Evolutionary conservation across 2,888 invertebrate species (phyloP).

Genomic region (Hipparchia semele): DNA sequence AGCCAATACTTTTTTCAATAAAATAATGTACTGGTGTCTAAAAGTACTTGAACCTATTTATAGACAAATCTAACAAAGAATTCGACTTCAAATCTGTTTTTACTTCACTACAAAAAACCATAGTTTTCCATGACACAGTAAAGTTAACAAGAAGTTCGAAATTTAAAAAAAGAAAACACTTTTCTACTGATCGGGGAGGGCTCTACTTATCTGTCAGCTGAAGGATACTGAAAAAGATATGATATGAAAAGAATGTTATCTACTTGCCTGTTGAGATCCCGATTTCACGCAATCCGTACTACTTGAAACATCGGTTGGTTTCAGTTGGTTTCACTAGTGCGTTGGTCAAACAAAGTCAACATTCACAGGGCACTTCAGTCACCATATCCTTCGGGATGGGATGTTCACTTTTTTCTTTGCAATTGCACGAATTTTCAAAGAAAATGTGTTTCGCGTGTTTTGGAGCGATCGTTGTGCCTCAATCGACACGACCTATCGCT

Average conservation of each 20-base stretch:
- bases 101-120: constrained; percentile 8
- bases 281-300: constrained; percentile 73
- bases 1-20: neutral
- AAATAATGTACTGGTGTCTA: neutral
- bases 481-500: constrained; percentile 79
- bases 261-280: constrained; percentile 56
- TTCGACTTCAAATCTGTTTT: neutral
- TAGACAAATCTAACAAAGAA: neutral
- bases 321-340: constrained; percentile 73
- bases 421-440: constrained; percentile 81
- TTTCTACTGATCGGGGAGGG: constrained; percentile 2
- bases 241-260: constrained; percentile 42
- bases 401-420: constrained; percentile 71
- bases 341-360: constrained; percentile 65
- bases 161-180: neutral
- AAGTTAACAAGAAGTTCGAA: constrained; percentile 16
- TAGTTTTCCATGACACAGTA: constrained; percentile 19
- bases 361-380: constrained; percentile 75
- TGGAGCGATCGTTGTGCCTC: constrained; percentile 78
- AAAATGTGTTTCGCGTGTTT: constrained; percentile 68
- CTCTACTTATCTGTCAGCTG: constrained; percentile 20
- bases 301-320: constrained; percentile 68
- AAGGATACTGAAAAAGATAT: constrained; percentile 33
- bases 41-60: neutral
- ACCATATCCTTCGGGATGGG: constrained; percentile 63